A percentile compares a stretch with the other conserved stretches of the same genome.
Conservation (phyloP, 2,797 vertebrate genomes). For the Spinibarbus caldwelli region DNA sequence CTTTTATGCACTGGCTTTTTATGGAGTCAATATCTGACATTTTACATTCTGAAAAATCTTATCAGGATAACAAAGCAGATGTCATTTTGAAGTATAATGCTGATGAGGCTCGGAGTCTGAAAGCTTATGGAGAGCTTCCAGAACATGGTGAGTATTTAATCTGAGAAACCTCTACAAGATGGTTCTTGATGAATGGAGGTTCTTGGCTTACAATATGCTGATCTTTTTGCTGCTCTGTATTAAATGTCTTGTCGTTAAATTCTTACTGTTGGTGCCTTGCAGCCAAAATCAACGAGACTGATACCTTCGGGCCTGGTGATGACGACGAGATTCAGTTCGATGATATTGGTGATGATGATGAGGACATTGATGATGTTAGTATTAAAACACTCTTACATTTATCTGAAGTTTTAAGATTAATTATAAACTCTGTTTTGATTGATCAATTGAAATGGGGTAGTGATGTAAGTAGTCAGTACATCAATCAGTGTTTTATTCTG, state of each 20-base stretch:
- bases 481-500: neutral
- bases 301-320: constrained; percentile 94
- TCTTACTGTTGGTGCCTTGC: constrained; percentile 7
- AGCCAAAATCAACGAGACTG: constrained; percentile 99
- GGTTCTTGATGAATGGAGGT: no score
- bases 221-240: constrained; percentile 3
- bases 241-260: constrained; percentile 12
- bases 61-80: constrained; percentile 97
- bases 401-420: neutral
- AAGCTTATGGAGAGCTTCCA: constrained; percentile 97
- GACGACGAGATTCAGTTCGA: constrained; percentile 98
- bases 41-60: constrained; percentile 28
- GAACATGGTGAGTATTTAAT: constrained; percentile 94
- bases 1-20: neutral
- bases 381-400: neutral
- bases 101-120: constrained; percentile 98
- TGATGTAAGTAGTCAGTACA: neutral
- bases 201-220: no score
- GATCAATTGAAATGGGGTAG: neutral
- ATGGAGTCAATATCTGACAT: neutral
- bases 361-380: constrained; percentile 97
- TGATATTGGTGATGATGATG: constrained; percentile 95
- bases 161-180: no score
- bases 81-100: constrained; percentile 99
- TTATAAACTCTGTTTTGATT: neutral